Conservation (phyloP, 2,888 invertebrate genomes). For the Nymphalis polychloros region DNA sequence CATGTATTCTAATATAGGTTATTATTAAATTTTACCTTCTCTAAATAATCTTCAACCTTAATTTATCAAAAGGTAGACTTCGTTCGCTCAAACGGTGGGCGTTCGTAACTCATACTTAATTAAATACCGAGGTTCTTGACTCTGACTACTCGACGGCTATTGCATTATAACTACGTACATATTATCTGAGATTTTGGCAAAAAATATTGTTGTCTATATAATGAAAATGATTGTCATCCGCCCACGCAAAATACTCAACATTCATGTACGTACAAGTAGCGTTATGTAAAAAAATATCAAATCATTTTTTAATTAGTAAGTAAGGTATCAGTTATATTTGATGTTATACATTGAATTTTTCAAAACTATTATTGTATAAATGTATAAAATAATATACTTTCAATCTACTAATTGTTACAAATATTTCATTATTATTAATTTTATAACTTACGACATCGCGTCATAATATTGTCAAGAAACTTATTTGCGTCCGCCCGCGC, state of each 20-base stretch:
- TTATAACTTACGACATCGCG: slow-evolving; percentile 30
- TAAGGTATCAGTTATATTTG: background rate
- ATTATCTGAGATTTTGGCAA: slow-evolving; percentile 5
- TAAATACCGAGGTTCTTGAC: slow-evolving; percentile 74
- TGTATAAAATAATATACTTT: slow-evolving; percentile 2
- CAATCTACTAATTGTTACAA: slow-evolving; percentile 13
- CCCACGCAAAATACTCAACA: background rate
- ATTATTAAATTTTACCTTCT: slow-evolving; percentile 1
- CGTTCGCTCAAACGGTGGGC: slow-evolving; percentile 68
- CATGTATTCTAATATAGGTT: background rate
- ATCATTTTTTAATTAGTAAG: too few species aligned
- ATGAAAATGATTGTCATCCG: background rate
- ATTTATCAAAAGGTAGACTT: slow-evolving; percentile 70
- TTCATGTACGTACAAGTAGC: too few species aligned
- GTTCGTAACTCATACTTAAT: slow-evolving; percentile 74
- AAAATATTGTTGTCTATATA: slow-evolving; percentile 7
- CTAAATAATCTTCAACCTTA: slow-evolving; percentile 36
- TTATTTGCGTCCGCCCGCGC: slow-evolving; percentile 63
- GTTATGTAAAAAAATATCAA: too few species aligned
- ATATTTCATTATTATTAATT: slow-evolving; percentile 18
- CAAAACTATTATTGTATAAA: background rate
- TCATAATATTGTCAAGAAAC: slow-evolving; percentile 59
- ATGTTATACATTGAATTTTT: background rate
- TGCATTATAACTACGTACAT: slow-evolving; percentile 1
- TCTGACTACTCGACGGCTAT: slow-evolving; percentile 53